Conservation (phyloP, 2,888 invertebrate genomes). For the Lamellibrachia satsuma region DNA sequence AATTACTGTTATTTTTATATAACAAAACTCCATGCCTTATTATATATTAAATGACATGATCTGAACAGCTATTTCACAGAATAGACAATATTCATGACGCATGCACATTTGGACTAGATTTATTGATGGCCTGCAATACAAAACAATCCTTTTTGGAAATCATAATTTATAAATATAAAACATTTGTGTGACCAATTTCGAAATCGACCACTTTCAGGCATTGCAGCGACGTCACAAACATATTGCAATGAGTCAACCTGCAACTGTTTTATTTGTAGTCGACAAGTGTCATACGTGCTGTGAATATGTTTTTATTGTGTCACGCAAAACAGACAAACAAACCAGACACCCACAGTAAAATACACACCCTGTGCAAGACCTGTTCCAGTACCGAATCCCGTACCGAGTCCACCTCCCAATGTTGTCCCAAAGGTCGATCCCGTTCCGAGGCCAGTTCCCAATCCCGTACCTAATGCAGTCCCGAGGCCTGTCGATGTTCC, state of each 20-base stretch:
- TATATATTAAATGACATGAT: background rate
- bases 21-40: background rate
- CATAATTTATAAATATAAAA: too few relatives aligned
- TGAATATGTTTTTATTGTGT: background rate
- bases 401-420: slow-evolving; percentile 26
- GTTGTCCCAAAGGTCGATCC: slow-evolving; percentile 29
- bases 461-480: slow-evolving; percentile 7
- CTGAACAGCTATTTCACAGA: background rate
- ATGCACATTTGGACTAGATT: background rate
- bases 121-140: too few relatives aligned
- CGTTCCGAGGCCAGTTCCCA: slow-evolving; percentile 26
- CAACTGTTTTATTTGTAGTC: too few relatives aligned
- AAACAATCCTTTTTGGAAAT: too few relatives aligned
- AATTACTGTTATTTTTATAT: background rate
- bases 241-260: too few relatives aligned
- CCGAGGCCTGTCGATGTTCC: slow-evolving; percentile 23
- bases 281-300: too few relatives aligned
- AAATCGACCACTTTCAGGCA: too few relatives aligned
- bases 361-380: background rate
- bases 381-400: slow-evolving; percentile 20
- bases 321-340: background rate
- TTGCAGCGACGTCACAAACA: too few relatives aligned
- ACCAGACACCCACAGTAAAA: slow-evolving; percentile 29
- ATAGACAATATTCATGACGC: background rate
- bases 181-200: too few relatives aligned